Conservation (phyloP, 2,113 vertebrate genomes). For the Forbesichthys agassizii region DNA sequence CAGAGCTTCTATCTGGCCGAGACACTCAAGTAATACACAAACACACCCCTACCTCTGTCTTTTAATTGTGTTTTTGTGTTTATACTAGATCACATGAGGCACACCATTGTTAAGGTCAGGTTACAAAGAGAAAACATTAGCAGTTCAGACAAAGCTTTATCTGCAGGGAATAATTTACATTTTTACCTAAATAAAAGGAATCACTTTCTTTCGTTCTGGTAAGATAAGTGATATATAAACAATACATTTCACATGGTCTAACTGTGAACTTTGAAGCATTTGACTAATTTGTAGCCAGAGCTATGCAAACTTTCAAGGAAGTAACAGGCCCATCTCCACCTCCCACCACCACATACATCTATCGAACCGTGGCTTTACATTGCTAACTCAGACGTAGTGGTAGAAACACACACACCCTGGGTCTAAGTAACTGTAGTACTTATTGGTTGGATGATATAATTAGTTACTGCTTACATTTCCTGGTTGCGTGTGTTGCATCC, state of each 20-base stretch:
- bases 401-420: not conserved
- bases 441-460: conserved; percentile 5
- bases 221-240: too few species aligned
- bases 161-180: too few species aligned
- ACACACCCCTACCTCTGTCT: not conserved
- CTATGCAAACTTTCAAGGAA: too few species aligned
- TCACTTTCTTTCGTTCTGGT: too few species aligned
- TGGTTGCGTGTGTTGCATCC: not conserved
- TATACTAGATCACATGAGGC: not conserved
- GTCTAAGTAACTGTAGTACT: not conserved
- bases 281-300: too few species aligned
- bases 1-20: conserved; percentile 98
- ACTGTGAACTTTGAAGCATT: too few species aligned
- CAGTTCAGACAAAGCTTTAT: too few species aligned
- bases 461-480: conserved; percentile 4
- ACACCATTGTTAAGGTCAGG: not conserved
- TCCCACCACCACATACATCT: not conserved
- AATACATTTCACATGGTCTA: too few species aligned
- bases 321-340: too few species aligned
- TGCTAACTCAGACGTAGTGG: not conserved
- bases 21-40: conserved; percentile 89
- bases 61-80: not conserved
- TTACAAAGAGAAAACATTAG: not conserved
- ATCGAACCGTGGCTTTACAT: not conserved
- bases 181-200: too few species aligned